These are phyloP conservation scores for Oophaga sylvatica DNA, from an alignment of 2,797 vertebrate genomes.

Conservation along the genomic window DNA sequence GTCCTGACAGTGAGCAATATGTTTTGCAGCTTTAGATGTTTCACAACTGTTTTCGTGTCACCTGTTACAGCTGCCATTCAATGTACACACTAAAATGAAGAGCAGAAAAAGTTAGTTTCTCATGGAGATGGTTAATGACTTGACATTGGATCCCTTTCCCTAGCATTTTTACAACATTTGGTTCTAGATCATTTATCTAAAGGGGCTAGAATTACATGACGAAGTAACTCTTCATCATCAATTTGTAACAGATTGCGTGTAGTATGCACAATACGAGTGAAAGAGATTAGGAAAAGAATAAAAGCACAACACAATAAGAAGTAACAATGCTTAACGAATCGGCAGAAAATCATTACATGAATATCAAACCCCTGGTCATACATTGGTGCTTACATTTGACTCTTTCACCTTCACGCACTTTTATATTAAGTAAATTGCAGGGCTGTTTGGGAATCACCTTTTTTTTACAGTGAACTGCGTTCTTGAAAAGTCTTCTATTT, in stretches of 20 bases:
- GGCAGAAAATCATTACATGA: not conserved
- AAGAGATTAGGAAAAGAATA: not conserved
- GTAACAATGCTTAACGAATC: not conserved
- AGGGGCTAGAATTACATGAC: conserved; percentile 13
- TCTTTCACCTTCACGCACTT: not conserved
- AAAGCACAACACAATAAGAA: conserved; percentile 10
- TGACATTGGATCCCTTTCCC: conserved; percentile 9
- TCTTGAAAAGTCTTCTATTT: not conserved
- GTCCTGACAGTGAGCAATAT: not conserved
- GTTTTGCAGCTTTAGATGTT: not conserved
- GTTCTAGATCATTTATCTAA: not conserved
- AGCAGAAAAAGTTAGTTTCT: not conserved
- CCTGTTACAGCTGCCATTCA: conserved; percentile 41
- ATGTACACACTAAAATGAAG: not conserved
- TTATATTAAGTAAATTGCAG: not conserved
- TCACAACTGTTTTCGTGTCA: conserved; percentile 23
- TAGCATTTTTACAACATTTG: conserved; percentile 26
- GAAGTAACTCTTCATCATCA: conserved; percentile 20
- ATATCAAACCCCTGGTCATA: not conserved
- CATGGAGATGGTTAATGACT: conserved; percentile 39
- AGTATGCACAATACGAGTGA: not conserved
- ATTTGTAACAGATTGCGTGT: conserved; percentile 5
- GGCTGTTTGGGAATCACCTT: not conserved
- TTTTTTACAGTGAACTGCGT: not conserved
- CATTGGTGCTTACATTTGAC: not conserved